phyloP scores from a whole-genome alignment of 2,113 vertebrate species.

The Microcebus lehilahytsara region DNA sequence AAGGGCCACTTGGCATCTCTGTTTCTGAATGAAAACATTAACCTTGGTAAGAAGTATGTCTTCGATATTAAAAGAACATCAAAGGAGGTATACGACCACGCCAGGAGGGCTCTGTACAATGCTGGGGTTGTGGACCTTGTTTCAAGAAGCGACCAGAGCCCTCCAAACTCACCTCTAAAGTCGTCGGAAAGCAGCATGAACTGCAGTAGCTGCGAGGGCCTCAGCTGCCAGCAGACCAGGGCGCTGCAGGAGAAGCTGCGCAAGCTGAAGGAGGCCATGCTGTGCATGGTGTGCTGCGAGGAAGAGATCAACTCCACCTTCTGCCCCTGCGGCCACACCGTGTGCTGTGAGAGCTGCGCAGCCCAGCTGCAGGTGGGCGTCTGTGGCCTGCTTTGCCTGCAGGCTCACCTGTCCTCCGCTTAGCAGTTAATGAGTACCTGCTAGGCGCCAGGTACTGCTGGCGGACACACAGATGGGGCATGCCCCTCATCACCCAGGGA shows the following conservation, averaged over 20 bases:
- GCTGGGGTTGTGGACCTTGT: conserved; percentile 93
- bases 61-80: conserved; percentile 98
- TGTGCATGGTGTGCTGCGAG: conserved; percentile 97
- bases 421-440: neutral
- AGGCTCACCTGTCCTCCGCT: fast-evolving
- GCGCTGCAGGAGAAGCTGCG: conserved; percentile 93
- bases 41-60: conserved; percentile 98
- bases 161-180: conserved; percentile 87
- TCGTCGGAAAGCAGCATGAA: conserved; percentile 84
- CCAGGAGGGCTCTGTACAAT: conserved; percentile 95
- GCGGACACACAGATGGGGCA: fast-evolving
- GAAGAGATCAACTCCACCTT: conserved; percentile 97
- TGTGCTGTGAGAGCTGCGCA: conserved; percentile 96
- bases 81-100: conserved; percentile 98
- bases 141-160: conserved; percentile 86
- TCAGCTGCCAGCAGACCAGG: conserved; percentile 92
- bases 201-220: conserved; percentile 89
- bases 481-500: fast-evolving
- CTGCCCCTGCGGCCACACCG: conserved; percentile 98
- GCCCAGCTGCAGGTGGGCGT: conserved; percentile 91
- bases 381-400: neutral
- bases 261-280: conserved; percentile 94
- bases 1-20: conserved; percentile 97
- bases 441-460: neutral
- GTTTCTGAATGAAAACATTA: conserved; percentile 98